phyloP scores from a whole-genome alignment of 2,888 invertebrate species.

The Callyntrura sp. region DNA sequence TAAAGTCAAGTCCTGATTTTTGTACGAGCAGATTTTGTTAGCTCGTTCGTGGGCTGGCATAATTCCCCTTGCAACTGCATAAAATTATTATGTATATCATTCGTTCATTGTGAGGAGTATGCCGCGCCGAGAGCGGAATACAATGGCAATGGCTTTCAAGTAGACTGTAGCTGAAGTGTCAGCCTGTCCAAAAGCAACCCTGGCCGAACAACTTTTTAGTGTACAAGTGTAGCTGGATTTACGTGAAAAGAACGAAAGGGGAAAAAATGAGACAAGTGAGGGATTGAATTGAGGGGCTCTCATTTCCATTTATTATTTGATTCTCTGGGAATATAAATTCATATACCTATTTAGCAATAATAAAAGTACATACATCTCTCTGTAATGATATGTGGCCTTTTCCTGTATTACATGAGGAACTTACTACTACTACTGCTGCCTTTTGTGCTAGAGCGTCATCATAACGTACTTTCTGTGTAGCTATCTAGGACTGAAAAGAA shows the following conservation, averaged over 20 bases:
- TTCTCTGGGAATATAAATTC: conserved; percentile 22
- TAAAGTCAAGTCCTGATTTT: conserved; percentile 77
- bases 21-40: conserved; percentile 49
- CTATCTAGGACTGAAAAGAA: conserved; percentile 34
- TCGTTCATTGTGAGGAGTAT: not conserved
- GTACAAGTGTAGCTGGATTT: conserved; percentile 50
- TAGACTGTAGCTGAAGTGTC: conserved; percentile 40
- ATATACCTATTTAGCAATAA: conserved; percentile 11
- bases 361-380: conserved; percentile 26
- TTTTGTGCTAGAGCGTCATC: not conserved
- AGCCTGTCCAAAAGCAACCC: conserved; percentile 53
- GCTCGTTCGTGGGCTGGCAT: conserved; percentile 72
- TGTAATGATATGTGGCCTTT: conserved; percentile 50
- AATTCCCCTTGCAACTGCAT: conserved; percentile 68
- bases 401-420: conserved; percentile 21
- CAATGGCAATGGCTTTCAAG: conserved; percentile 47
- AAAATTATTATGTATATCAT: conserved; percentile 32
- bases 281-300: conserved; percentile 78
- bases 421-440: too few species aligned
- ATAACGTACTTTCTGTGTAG: conserved; percentile 25
- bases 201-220: conserved; percentile 56
- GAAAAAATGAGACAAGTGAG: conserved; percentile 63
- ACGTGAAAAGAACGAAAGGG: conserved; percentile 54
- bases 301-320: conserved; percentile 62
- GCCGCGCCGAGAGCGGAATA: not conserved